Percentiles rank a stretch among this genome's conserved stretches.
phyloP scores from a whole-genome alignment of 2,888 invertebrate species.

The Erebia ligea region DNA sequence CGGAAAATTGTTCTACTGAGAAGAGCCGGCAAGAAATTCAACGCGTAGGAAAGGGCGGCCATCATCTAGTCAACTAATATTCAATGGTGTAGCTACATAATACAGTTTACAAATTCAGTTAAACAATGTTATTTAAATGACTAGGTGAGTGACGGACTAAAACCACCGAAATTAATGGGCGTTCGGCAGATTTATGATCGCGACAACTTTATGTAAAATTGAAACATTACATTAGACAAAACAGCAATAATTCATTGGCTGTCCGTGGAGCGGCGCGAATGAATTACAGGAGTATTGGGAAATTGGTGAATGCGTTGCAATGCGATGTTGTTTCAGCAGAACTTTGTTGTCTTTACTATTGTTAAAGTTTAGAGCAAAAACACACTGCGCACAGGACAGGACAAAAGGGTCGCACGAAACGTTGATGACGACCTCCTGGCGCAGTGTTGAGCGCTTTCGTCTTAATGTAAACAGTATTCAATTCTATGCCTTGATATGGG shows the following conservation, averaged over 20 bases:
- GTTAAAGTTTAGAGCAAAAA: too few relatives aligned
- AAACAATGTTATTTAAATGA: background rate
- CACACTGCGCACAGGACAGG: too few relatives aligned
- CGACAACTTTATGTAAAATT: constrained; percentile 14
- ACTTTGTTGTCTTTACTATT: constrained; percentile 10
- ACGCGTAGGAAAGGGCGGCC: too few relatives aligned
- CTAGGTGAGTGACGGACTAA: constrained; percentile 1
- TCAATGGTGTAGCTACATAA: too few relatives aligned
- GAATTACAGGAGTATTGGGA: constrained; percentile 7
- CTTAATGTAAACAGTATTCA: too few relatives aligned
- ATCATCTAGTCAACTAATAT: too few relatives aligned
- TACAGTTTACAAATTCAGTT: background rate
- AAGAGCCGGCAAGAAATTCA: too few relatives aligned
- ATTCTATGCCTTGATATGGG: too few relatives aligned
- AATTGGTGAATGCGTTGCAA: constrained; percentile 2
- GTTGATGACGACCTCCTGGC: too few relatives aligned
- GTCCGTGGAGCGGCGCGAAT: background rate
- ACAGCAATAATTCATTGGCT: constrained; percentile 13
- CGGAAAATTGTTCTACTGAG: too few relatives aligned
- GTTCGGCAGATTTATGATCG: background rate
- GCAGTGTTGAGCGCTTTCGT: too few relatives aligned
- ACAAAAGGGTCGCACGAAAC: too few relatives aligned
- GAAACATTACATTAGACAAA: constrained; percentile 19
- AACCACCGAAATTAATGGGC: background rate
- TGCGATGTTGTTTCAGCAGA: background rate